Evolutionary conservation across 2,888 invertebrate genomes (phyloP), one percentile per base, ranked within the genome.

Genomic region (Acrobasis consociella): DNA sequence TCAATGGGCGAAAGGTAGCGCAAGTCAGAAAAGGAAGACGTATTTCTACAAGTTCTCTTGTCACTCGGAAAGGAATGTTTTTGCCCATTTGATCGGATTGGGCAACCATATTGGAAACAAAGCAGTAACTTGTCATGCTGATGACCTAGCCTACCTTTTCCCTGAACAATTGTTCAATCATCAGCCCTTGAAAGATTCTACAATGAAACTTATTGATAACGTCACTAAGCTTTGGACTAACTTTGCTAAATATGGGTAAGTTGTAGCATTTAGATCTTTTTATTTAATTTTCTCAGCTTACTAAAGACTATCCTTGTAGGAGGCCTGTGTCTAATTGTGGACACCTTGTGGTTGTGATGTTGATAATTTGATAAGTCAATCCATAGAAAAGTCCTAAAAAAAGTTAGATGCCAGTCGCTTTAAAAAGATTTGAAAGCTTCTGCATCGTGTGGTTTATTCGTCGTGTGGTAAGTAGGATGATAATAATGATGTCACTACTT

Each of bases 41-140:
- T 87, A 75, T 58, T 60, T 86, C 0, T 87, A 87, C 65, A 85
- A 85, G 59, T 80, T 88, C 52, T 77, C 74, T 15, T 83, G 82
- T 64, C 71, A 73, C 22, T 80, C 86, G 0, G 82, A 86, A 61
- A 73, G 82, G 38, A 87, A 86, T 65, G 49, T 76, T 2, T 68
- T 82, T 16, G 70, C 64, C 11, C 50, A 72, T 13, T 9, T 76
- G 0, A 67, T 82, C 5, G 74, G 72, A 0, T 16, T 75, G n/a
- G 56, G 56, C 0, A 62, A 73, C 0, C 0, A 74, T 0, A 38
- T 74, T 1, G 69, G 67, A 15, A 71, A 69, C 2, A 75, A 69
- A 58, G 38, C 64, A 9, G 66, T 79, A 1, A 76, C 76, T 0
- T 73, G 74, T 17, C 86, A 83, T 55, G 74, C 72, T 5, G 86